Evolutionary conservation across 1,140 invertebrate species (phyloP).

Genomic region (Drosophila leontia): DNA sequence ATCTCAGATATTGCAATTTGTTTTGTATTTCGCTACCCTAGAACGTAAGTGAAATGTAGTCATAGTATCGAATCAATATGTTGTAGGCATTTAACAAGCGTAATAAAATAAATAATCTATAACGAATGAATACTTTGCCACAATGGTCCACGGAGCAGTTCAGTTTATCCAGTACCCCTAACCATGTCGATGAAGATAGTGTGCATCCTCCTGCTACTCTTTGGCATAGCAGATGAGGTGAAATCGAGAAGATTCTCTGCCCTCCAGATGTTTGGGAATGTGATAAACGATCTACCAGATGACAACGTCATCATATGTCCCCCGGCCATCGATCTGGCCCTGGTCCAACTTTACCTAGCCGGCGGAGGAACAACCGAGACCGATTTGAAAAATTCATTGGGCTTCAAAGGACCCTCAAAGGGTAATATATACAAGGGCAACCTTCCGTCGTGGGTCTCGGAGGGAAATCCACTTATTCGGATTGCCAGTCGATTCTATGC

Average conservation of each 20-base stretch:
- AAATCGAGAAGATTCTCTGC: not conserved
- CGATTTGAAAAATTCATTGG: not conserved
- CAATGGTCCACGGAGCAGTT: not conserved
- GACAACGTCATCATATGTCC: constrained; percentile 1
- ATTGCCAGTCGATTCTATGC: constrained; percentile 2
- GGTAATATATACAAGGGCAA: not conserved
- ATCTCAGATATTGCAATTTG: constrained; percentile 30
- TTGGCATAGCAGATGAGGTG: too few species aligned
- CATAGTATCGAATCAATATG: constrained; percentile 26
- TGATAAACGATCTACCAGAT: constrained; percentile 2
- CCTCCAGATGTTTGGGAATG: not conserved
- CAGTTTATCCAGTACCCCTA: not conserved
- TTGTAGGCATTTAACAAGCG: constrained; percentile 40
- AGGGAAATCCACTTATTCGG: not conserved
- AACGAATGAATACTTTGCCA: constrained; percentile 8
- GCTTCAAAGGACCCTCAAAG: not conserved
- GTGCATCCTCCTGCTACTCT: not conserved
- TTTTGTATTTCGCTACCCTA: constrained; percentile 56
- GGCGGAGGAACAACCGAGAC: not conserved
- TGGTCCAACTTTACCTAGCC: constrained; percentile 21
- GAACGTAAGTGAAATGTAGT: constrained; percentile 46
- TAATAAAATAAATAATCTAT: constrained; percentile 44
- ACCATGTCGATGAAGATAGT: not conserved
- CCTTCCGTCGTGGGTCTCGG: not conserved
- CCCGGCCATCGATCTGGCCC: not conserved